Conservation (phyloP, 2,797 vertebrate genomes). For the Melanogrammus aeglefinus region DNA sequence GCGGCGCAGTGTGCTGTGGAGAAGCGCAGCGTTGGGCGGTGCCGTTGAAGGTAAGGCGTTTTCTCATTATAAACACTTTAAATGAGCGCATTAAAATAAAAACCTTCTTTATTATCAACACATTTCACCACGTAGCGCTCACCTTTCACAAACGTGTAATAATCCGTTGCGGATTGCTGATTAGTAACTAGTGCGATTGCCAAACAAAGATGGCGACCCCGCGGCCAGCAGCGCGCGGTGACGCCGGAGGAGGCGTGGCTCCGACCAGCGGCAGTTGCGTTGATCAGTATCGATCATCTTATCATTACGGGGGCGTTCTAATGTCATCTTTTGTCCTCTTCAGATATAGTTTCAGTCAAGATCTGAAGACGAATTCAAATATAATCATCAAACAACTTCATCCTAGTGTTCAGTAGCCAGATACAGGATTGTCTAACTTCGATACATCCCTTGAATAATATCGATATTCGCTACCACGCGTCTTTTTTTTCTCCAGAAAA, state of each 20-base stretch:
- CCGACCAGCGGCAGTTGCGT: not conserved
- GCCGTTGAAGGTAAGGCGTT: slow-evolving; percentile 33
- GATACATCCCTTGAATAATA: too few species aligned
- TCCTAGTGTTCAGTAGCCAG: not conserved
- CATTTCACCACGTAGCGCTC: fast-evolving
- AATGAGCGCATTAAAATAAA: fast-evolving
- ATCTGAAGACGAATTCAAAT: not conserved
- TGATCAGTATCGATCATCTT: not conserved
- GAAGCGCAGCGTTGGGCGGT: fast-evolving
- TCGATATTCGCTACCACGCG: too few species aligned
- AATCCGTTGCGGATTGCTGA: not conserved
- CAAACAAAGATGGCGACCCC: slow-evolving; percentile 68
- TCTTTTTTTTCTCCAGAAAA: too few species aligned
- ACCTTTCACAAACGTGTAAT: fast-evolving
- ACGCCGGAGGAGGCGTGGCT: slow-evolving; percentile 42
- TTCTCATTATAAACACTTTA: fast-evolving
- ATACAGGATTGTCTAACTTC: too few species aligned
- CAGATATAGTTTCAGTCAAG: not conserved
- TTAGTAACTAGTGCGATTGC: slow-evolving; percentile 45
- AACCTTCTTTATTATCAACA: fast-evolving
- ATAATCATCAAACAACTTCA: not conserved
- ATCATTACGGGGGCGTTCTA: not conserved
- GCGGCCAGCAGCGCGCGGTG: slow-evolving; percentile 35
- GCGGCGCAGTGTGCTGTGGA: slow-evolving; percentile 30
- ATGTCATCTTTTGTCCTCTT: not conserved